Conservation (phyloP, 2,888 invertebrate genomes). For the Ptilodon capucinus region DNA sequence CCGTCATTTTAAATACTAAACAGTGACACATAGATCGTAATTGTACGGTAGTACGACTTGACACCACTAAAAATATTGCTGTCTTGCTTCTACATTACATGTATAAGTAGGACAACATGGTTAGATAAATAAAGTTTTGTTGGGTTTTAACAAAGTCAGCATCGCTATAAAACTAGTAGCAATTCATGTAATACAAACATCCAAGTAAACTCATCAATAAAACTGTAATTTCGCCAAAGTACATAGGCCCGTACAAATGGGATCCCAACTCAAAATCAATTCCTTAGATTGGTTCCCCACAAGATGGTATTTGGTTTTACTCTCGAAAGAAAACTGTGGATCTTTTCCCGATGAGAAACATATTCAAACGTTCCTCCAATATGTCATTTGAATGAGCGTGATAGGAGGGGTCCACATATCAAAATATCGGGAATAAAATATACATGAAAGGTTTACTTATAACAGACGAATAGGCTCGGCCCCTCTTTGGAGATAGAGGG, state of each 20-base stretch:
- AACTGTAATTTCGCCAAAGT: constrained; percentile 13
- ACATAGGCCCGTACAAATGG: constrained; percentile 19
- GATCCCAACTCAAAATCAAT: constrained; percentile 53
- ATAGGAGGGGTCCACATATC: constrained; percentile 67
- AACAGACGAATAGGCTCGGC: constrained; percentile 58
- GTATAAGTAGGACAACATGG: no score
- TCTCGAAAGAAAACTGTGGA: constrained; percentile 62
- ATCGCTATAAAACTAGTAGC: background rate
- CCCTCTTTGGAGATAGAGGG: constrained; percentile 59
- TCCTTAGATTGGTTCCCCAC: constrained; percentile 58
- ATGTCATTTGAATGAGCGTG: constrained; percentile 76
- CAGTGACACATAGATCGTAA: no score
- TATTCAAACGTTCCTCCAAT: constrained; percentile 71
- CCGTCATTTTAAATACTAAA: background rate
- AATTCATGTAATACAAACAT: background rate
- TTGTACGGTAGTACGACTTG: no score
- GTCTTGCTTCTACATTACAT: no score
- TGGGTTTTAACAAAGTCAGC: no score
- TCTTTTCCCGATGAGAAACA: constrained; percentile 61
- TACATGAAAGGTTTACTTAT: constrained; percentile 77
- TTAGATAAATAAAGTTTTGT: no score
- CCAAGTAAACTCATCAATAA: constrained; percentile 20
- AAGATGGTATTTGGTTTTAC: constrained; percentile 63
- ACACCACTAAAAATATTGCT: no score
- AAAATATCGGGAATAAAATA: constrained; percentile 74